Percentiles rank a stretch among this genome's conserved stretches.
phyloP scores from a whole-genome alignment of 2,888 invertebrate species.

The Hydraecia micacea region DNA sequence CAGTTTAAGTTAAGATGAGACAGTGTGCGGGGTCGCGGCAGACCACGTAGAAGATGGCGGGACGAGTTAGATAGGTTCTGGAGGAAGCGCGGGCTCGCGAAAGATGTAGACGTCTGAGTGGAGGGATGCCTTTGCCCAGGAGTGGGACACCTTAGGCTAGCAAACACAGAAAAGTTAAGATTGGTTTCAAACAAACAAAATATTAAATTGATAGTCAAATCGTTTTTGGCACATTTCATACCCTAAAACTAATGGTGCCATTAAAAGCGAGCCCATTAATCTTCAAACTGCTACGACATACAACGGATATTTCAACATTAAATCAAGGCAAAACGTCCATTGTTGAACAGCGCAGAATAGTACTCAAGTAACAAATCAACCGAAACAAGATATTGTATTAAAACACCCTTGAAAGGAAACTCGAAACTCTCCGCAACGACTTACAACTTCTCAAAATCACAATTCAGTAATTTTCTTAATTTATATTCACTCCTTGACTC shows the following conservation, averaged over 20 bases:
- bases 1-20: neutral
- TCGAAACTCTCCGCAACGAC: slow-evolving; percentile 24
- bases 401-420: slow-evolving; percentile 50
- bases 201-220: neutral
- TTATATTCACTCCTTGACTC: slow-evolving; percentile 58
- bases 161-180: too few species aligned
- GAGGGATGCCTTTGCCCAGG: neutral
- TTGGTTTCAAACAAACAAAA: neutral
- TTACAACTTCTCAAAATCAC: slow-evolving; percentile 58
- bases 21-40: too few species aligned
- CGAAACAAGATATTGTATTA: slow-evolving; percentile 49
- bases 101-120: neutral
- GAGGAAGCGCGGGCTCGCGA: neutral
- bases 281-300: neutral
- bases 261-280: neutral
- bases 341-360: slow-evolving; percentile 17
- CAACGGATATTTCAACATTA: slow-evolving; percentile 3
- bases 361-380: slow-evolving; percentile 39
- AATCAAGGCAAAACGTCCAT: slow-evolving; percentile 23
- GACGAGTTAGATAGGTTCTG: neutral
- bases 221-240: neutral
- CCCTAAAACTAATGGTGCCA: neutral
- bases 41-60: too few species aligned
- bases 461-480: slow-evolving; percentile 54
- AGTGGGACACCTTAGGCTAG: too few species aligned